Conservation (phyloP, 2,888 invertebrate species). For the Capitulum mitella region DNA sequence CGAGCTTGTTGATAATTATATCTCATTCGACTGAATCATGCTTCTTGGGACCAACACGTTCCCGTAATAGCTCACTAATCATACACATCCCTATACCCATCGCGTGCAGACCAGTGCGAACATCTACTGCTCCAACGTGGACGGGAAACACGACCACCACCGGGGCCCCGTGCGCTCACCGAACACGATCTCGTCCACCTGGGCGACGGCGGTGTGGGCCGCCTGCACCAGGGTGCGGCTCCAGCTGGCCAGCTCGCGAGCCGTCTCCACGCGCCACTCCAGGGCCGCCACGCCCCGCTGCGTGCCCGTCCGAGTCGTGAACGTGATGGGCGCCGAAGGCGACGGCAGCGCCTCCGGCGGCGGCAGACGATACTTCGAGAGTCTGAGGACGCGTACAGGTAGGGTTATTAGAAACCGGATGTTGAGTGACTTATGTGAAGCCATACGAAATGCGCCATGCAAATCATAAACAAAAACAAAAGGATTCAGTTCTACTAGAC, state of each 20-base stretch:
- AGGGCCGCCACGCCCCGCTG: slow-evolving; percentile 65
- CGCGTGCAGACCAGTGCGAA: too few relatives aligned
- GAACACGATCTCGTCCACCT: slow-evolving; percentile 8
- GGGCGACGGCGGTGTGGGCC: slow-evolving; percentile 75
- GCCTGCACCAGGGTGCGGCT: slow-evolving; percentile 92
- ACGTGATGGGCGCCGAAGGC: slow-evolving; percentile 31
- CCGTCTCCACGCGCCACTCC: slow-evolving; percentile 83
- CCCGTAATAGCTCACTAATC: too few relatives aligned
- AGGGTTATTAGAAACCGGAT: too few relatives aligned
- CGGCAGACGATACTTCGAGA: neutral
- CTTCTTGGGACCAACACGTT: too few relatives aligned
- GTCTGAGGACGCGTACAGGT: neutral
- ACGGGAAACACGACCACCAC: too few relatives aligned
- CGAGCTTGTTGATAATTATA: too few relatives aligned
- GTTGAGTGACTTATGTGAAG: too few relatives aligned
- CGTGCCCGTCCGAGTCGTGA: slow-evolving; percentile 35
- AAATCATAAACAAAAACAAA: neutral
- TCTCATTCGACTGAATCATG: too few relatives aligned
- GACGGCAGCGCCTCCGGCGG: neutral
- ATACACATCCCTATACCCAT: too few relatives aligned
- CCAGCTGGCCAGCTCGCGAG: slow-evolving; percentile 88
- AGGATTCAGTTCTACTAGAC: neutral
- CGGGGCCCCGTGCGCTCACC: neutral
- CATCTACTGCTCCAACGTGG: too few relatives aligned
- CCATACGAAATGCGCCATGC: too few relatives aligned